These are phyloP conservation scores for Morone chrysops DNA, from an alignment of 2,113 vertebrate genomes.

Conservation along the genomic window DNA sequence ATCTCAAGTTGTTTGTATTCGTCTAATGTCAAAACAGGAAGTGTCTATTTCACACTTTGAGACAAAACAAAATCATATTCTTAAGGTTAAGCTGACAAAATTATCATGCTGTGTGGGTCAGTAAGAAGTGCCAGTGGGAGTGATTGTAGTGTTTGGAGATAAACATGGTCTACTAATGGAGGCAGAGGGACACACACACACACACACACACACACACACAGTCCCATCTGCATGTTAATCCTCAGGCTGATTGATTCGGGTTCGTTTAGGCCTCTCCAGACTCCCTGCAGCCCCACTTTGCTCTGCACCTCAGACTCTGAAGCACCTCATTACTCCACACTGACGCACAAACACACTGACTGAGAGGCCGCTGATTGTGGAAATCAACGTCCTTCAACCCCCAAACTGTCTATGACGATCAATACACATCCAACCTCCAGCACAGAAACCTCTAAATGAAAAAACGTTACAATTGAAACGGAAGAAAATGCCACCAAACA, in stretches of 20 bases:
- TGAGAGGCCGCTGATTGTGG: slow-evolving; percentile 54
- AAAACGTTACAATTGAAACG: background rate
- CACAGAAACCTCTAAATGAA: background rate
- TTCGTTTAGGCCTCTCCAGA: slow-evolving; percentile 58
- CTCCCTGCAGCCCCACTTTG: slow-evolving; percentile 35
- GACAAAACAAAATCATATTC: too few species aligned
- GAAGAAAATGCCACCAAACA: background rate
- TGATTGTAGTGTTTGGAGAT: slow-evolving; percentile 43
- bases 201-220: slow-evolving; percentile 32
- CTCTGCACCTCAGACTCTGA: slow-evolving; percentile 39
- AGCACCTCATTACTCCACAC: slow-evolving; percentile 61
- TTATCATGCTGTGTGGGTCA: background rate
- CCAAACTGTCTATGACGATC: background rate
- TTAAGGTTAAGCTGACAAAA: background rate
- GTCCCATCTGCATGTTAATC: slow-evolving; percentile 59
- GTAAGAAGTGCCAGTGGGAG: slow-evolving; percentile 18
- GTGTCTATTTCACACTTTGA: too few species aligned
- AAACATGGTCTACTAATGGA: slow-evolving; percentile 23
- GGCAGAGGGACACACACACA: slow-evolving; percentile 34
- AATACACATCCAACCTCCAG: background rate
- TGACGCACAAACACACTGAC: slow-evolving; percentile 53
- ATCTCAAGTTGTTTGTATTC: too few species aligned
- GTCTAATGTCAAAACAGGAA: too few species aligned
- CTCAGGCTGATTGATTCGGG: slow-evolving; percentile 45
- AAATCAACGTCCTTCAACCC: slow-evolving; percentile 40